Conservation (phyloP, 2,113 vertebrate genomes). For the human region GRCh38 chr14:79133001-79133500, state of each 20-base stretch:
- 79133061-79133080: not conserved
- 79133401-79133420: not conserved
- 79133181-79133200: not conserved
- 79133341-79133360: not conserved
- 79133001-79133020: not conserved
- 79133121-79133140: not conserved
- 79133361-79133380: not conserved
- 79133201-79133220: not conserved
- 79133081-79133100: not conserved
- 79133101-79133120: not conserved
- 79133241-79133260: not conserved
- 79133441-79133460: not conserved
- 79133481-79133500: not conserved
- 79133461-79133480: not conserved
- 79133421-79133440: not conserved
- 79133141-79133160: not conserved
- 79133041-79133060: rapidly evolving
- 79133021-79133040: not conserved
- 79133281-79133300: not conserved
- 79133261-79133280: not conserved
- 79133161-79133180: not conserved
- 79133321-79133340: not conserved
- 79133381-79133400: not conserved
- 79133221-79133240: too few species aligned
- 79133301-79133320: not conserved